Percentiles rank a stretch among this genome's conserved stretches.
Conservation (phyloP, 1,140 invertebrate species). For the Cyphomyrmex costatus region DNA sequence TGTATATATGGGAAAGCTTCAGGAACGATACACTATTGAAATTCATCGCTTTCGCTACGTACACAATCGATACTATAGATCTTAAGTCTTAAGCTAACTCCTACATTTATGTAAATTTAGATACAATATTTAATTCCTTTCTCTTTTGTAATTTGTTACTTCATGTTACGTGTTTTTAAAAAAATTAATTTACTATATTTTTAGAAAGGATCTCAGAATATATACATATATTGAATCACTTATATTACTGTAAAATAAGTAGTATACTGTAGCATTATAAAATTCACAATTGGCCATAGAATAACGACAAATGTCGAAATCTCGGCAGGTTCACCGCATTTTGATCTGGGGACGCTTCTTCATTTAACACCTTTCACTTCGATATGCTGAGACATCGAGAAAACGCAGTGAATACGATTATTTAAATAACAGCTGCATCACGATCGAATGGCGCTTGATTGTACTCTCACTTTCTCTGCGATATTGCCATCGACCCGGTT, state of each 20-base stretch:
- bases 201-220: not conserved
- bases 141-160: not conserved
- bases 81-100: constrained; percentile 13
- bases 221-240: not conserved
- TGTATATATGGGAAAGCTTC: constrained; percentile 63
- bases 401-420: constrained; percentile 25
- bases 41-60: constrained; percentile 64
- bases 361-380: constrained; percentile 49
- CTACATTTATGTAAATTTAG: not conserved
- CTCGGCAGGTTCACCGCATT: not conserved
- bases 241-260: constrained; percentile 3
- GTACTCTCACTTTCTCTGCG: constrained; percentile 82
- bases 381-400: constrained; percentile 36
- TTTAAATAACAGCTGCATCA: constrained; percentile 74
- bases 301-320: constrained; percentile 40
- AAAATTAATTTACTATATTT: not conserved
- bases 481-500: constrained; percentile 79
- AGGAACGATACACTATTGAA: constrained; percentile 72
- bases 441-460: constrained; percentile 67
- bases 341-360: constrained; percentile 10
- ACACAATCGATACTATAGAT: not conserved
- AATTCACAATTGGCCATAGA: not conserved
- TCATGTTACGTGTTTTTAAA: not conserved
- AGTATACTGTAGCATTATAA: too few species aligned
- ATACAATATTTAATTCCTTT: constrained; percentile 15